These are phyloP conservation scores for Zonitis immaculata DNA, from an alignment of 2,888 invertebrate species.

Conservation along the genomic window DNA sequence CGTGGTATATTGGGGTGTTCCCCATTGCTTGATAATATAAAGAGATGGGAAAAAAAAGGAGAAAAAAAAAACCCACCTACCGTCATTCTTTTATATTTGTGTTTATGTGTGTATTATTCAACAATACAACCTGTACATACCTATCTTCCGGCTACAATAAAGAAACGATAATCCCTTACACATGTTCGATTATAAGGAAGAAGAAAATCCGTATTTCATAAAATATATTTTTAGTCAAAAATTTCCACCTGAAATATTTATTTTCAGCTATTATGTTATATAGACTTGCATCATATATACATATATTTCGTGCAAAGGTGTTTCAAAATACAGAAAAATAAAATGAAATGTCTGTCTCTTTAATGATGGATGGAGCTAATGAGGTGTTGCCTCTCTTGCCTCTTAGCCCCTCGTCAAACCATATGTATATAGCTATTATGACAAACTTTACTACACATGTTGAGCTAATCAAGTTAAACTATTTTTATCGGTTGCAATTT, in stretches of 20 bases:
- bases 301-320: slow-evolving; percentile 12
- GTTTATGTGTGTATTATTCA: slow-evolving; percentile 8
- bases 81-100: slow-evolving; percentile 20
- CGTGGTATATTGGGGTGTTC: slow-evolving; percentile 28
- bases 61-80: slow-evolving; percentile 12
- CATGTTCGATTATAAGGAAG: slow-evolving; percentile 11
- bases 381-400: slow-evolving; percentile 35
- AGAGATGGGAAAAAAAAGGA: no score
- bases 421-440: slow-evolving; percentile 40
- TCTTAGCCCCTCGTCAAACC: slow-evolving; percentile 20
- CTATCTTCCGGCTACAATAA: slow-evolving; percentile 15
- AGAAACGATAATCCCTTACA: slow-evolving; percentile 20
- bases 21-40: slow-evolving; percentile 9
- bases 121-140: slow-evolving; percentile 30
- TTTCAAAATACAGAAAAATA: slow-evolving; percentile 8
- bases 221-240: no score
- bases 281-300: slow-evolving; percentile 13
- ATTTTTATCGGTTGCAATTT: slow-evolving; percentile 40
- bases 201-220: no score
- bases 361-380: slow-evolving; percentile 46
- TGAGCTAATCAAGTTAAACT: slow-evolving; percentile 36
- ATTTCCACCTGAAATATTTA: slow-evolving; percentile 1
- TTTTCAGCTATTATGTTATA: slow-evolving; percentile 4
- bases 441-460: slow-evolving; percentile 37
- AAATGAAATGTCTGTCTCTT: slow-evolving; percentile 24